Percentiles rank a stretch among this genome's conserved stretches.
phyloP scores from a whole-genome alignment of 2,113 vertebrate species.

The Myrmecobius fasciatus region DNA sequence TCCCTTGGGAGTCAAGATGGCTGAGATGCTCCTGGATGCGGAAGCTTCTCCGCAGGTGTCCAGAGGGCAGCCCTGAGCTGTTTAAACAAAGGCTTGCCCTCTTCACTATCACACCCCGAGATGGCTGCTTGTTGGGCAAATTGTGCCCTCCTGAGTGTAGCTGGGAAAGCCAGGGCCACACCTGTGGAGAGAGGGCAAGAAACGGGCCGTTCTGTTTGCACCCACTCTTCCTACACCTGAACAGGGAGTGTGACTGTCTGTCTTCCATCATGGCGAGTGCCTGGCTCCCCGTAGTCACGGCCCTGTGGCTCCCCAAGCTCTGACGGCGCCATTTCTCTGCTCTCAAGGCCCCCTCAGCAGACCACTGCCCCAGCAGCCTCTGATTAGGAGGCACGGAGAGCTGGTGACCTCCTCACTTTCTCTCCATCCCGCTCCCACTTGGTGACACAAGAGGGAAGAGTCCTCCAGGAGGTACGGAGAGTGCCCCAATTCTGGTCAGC shows the following conservation, averaged over 20 bases:
- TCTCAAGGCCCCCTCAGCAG: background rate
- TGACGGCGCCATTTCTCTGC: background rate
- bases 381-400: background rate
- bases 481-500: background rate
- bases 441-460: background rate
- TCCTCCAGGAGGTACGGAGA: background rate
- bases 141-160: too few species aligned
- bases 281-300: accelerated
- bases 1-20: too few species aligned
- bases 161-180: background rate
- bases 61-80: background rate
- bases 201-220: background rate
- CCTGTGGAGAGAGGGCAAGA: background rate
- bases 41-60: background rate
- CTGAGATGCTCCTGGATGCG: too few species aligned
- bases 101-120: too few species aligned
- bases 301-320: background rate
- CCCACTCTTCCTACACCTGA: background rate
- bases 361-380: background rate
- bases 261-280: background rate
- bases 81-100: too few species aligned
- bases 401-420: background rate
- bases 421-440: background rate
- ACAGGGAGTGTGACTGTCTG: background rate
- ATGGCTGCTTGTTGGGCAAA: background rate